A percentile compares a stretch with the other conserved stretches of the same genome.
Evolutionary conservation across 2,797 vertebrate species (phyloP).

Genomic region (Sebastes cheni): DNA sequence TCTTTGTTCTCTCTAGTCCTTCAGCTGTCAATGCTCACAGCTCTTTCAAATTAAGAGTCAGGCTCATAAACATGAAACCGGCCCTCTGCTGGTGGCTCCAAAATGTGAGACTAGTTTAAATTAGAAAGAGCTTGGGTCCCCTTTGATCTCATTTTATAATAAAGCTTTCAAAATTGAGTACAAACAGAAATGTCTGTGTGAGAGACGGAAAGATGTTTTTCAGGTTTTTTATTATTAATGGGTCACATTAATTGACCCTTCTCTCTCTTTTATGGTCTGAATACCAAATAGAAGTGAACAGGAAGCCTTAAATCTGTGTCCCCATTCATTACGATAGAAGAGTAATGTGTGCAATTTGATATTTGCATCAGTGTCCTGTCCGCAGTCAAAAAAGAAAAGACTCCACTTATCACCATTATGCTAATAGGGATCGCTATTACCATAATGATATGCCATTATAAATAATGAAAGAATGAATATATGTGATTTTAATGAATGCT

Average conservation of each 20-base stretch:
- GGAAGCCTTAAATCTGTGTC: constrained; percentile 10
- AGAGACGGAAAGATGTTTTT: not conserved
- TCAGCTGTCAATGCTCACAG: constrained; percentile 10
- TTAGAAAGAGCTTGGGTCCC: not conserved
- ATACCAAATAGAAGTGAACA: constrained; percentile 4
- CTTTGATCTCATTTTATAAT: not conserved
- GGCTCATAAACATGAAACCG: not conserved
- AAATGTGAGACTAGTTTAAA: not conserved
- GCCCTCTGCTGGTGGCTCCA: not conserved
- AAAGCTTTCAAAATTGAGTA: not conserved
- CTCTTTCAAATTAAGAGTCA: not conserved
- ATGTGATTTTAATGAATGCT: constrained; percentile 57
- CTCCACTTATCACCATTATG: constrained; percentile 68
- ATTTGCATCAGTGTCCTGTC: constrained; percentile 46
- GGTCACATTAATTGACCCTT: constrained; percentile 11
- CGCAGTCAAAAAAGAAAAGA: constrained; percentile 38
- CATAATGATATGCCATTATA: constrained; percentile 65
- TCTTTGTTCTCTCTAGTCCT: not conserved
- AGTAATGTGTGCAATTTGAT: constrained; percentile 41
- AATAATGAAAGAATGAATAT: constrained; percentile 64
- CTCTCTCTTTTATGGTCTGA: constrained; percentile 8
- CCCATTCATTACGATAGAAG: constrained; percentile 27
- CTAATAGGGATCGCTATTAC: constrained; percentile 48
- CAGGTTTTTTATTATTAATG: not conserved
- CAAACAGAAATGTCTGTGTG: not conserved